Base-by-base conservation (phyloP, 2,888 invertebrate genomes). In the Vesta saturnalis region DNA sequence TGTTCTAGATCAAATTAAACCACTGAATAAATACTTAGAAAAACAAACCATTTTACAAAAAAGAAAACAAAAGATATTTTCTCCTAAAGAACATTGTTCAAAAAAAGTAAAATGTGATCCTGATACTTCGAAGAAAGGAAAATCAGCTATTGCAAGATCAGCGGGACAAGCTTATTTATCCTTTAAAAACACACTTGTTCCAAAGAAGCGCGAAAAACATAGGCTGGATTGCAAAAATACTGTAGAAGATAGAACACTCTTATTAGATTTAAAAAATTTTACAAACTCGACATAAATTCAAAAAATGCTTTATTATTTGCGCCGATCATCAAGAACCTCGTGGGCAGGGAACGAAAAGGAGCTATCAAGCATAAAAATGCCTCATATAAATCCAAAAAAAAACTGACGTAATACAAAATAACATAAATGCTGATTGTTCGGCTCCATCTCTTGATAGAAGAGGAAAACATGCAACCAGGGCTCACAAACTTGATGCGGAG, bases 171-270 rank as follows among this genome's bases (percentile, higher is more conserved):
- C 43, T 43, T 43, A 43, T 43, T 43, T 5, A 43, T 43, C 43
- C 43, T 43, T 5, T 14, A 43, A 43, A 43, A 43, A 43, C n/a
- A 14, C 43, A 43, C 43, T 43, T 43, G 14, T n/a, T 14, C 43
- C 43, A 43, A 43, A 43, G 43, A 43, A 43, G 43, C 43, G 43
- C 5, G 14, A 43, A 43, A 43, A 43, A 43, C 10, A n/a, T 43
- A 43, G 14, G 43, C 43, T 43, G 43, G 8, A 43, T 14, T 43
- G 43, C 43, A n/a, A 14, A 6, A 43, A 43, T 43, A 43, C 43
- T n/a, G 43, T 12, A 43, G 43, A 43, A 43, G 43, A 43, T 43
- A 43, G 43, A 43, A 43, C 12, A 43, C n/a, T 43, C 43, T 43
- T 43, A 43, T n/a, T n/a, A n/a, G n/a, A n/a, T n/a, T n/a, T n/a